Conservation (phyloP, 2,888 invertebrate species). For the Onthophagus sagittarius region DNA sequence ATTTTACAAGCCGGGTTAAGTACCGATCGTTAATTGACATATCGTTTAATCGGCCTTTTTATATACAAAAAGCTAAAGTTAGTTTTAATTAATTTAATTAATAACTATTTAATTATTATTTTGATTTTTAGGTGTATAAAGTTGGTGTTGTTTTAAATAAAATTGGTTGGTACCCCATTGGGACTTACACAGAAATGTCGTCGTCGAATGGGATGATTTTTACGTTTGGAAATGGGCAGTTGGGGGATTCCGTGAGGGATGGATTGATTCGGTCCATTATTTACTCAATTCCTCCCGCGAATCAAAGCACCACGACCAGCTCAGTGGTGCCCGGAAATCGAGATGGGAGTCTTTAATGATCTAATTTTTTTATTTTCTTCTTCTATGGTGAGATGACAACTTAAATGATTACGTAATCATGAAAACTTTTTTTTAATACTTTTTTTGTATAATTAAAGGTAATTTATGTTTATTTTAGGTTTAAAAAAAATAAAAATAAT, state of each 20-base stretch:
- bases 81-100: slow-evolving; percentile 9
- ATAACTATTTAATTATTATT: slow-evolving; percentile 21
- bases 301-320: slow-evolving; percentile 22
- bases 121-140: slow-evolving; percentile 62
- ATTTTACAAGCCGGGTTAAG: slow-evolving; percentile 74
- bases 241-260: slow-evolving; percentile 68
- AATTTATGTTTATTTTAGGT: too few relatives aligned
- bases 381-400: background rate
- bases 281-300: slow-evolving; percentile 53
- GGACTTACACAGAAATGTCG: slow-evolving; percentile 64
- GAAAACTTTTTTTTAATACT: too few relatives aligned
- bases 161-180: slow-evolving; percentile 77
- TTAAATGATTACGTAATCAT: background rate
- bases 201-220: slow-evolving; percentile 70
- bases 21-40: slow-evolving; percentile 73
- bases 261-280: slow-evolving; percentile 76
- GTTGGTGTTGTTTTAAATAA: slow-evolving; percentile 81
- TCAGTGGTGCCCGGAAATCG: slow-evolving; percentile 13
- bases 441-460: too few relatives aligned
- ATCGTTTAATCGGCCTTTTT: slow-evolving; percentile 75
- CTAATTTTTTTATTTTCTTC: background rate
- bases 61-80: slow-evolving; percentile 70
- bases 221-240: slow-evolving; percentile 70
- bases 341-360: background rate
- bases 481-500: too few relatives aligned